A percentile compares a stretch with the other conserved stretches of the same genome.
These are phyloP conservation scores for Meliscaeva auricollis DNA, from an alignment of 2,888 invertebrate species.

Conservation along the genomic window DNA sequence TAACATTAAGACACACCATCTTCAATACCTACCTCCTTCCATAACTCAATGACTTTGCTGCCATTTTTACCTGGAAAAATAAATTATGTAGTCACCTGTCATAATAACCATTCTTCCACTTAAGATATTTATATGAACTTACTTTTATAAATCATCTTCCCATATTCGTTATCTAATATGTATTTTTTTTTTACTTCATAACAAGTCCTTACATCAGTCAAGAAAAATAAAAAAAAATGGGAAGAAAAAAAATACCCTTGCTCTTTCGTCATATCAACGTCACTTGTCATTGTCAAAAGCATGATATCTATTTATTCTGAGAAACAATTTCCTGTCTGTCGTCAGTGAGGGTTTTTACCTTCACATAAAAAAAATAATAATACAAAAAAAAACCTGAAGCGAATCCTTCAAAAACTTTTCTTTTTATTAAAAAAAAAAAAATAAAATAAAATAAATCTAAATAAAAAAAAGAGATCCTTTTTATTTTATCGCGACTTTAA, in stretches of 20 bases:
- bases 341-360: constrained; percentile 19
- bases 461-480: constrained; percentile 4
- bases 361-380: not conserved
- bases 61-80: not conserved
- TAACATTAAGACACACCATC: not conserved
- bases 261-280: constrained; percentile 21
- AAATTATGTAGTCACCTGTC: constrained; percentile 18
- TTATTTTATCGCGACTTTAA: constrained; percentile 50
- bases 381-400: constrained; percentile 2
- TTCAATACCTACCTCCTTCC: not conserved
- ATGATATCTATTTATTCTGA: constrained; percentile 19
- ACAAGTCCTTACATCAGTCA: not conserved
- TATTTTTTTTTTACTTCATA: not conserved
- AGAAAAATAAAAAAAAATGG: not conserved
- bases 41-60: not conserved
- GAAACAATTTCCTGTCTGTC: constrained; percentile 45
- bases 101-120: constrained; percentile 4
- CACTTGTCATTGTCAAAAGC: constrained; percentile 46
- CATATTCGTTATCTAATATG: not conserved
- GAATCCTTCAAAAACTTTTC: not conserved
- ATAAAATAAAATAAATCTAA: not conserved
- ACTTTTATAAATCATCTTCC: constrained; percentile 4
- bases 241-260: not conserved
- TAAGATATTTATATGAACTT: not conserved
- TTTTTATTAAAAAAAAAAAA: no score